Conservation (phyloP, 2,888 invertebrate genomes). For the Drosophila picticornis region DNA sequence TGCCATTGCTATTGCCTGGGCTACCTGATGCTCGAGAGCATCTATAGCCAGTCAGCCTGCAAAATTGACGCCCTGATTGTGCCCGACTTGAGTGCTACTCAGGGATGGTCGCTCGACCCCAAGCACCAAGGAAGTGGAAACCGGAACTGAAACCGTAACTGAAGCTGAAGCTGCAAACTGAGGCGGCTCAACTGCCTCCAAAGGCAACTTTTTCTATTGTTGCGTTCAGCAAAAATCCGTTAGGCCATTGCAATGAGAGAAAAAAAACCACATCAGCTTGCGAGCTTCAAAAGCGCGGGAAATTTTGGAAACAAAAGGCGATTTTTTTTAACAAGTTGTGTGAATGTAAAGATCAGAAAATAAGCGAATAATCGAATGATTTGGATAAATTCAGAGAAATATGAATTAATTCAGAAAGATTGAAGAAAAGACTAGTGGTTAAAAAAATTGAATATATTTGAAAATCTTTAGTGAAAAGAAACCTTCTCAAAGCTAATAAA, state of each 20-base stretch:
- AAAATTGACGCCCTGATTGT: slow-evolving; percentile 42
- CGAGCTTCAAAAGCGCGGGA: slow-evolving; percentile 43
- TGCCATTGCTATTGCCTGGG: slow-evolving; percentile 41
- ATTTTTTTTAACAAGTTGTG: not conserved
- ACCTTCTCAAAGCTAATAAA: not conserved
- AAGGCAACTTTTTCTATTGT: slow-evolving; percentile 41
- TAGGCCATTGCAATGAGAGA: slow-evolving; percentile 47
- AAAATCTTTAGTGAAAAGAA: not conserved
- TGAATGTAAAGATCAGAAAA: not conserved
- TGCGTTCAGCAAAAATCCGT: slow-evolving; percentile 41
- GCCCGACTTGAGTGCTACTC: slow-evolving; percentile 8
- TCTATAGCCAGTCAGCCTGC: slow-evolving; percentile 14
- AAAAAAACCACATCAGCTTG: slow-evolving; percentile 18
- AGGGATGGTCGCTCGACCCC: slow-evolving; percentile 35
- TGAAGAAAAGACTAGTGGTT: too few relatives aligned
- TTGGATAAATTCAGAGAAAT: not conserved
- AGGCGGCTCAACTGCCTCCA: slow-evolving; percentile 1
- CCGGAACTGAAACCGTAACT: slow-evolving; percentile 47
- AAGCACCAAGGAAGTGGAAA: slow-evolving; percentile 65
- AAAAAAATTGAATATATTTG: not conserved
- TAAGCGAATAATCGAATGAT: not conserved
- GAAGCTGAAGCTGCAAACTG: slow-evolving; percentile 1
- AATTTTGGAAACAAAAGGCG: slow-evolving; percentile 27
- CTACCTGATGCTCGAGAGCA: slow-evolving; percentile 34
- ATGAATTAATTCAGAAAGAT: not conserved